Evolutionary conservation across 2,113 vertebrate species (phyloP).

Genomic region (Steatornis caripensis): DNA sequence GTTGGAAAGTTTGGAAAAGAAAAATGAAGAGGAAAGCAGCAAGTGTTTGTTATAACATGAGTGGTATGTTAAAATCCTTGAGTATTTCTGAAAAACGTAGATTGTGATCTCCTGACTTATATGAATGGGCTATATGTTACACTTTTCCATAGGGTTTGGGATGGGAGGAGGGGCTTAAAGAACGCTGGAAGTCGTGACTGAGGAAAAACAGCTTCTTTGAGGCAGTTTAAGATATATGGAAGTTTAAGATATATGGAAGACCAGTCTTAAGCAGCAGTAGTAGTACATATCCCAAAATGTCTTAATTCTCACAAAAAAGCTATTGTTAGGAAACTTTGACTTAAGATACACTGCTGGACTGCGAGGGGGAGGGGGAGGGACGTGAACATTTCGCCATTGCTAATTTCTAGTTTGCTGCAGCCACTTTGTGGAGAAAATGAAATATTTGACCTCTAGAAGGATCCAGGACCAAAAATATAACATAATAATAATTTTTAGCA

Average conservation of each 20-base stretch:
- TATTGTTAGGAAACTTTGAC: background rate
- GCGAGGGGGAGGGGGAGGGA: fast-evolving
- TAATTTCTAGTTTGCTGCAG: background rate
- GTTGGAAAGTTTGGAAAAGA: background rate
- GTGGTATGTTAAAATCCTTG: background rate
- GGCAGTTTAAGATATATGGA: background rate
- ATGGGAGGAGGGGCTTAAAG: background rate
- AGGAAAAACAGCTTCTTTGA: background rate
- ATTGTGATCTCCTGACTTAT: background rate
- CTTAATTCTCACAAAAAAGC: background rate
- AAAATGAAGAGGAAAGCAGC: background rate
- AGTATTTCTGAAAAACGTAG: background rate
- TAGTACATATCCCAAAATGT: background rate
- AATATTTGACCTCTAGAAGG: background rate
- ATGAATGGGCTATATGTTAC: background rate
- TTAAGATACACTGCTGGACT: background rate
- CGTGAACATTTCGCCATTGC: background rate
- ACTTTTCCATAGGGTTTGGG: background rate
- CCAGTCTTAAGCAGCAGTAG: background rate
- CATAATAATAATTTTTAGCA: background rate
- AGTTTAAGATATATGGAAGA: background rate
- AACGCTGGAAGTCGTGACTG: background rate
- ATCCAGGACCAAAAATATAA: background rate
- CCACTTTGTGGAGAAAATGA: background rate
- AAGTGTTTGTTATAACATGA: background rate